phyloP scores from a whole-genome alignment of 2,113 vertebrate species.

The Cyprinodon variegatus region DNA sequence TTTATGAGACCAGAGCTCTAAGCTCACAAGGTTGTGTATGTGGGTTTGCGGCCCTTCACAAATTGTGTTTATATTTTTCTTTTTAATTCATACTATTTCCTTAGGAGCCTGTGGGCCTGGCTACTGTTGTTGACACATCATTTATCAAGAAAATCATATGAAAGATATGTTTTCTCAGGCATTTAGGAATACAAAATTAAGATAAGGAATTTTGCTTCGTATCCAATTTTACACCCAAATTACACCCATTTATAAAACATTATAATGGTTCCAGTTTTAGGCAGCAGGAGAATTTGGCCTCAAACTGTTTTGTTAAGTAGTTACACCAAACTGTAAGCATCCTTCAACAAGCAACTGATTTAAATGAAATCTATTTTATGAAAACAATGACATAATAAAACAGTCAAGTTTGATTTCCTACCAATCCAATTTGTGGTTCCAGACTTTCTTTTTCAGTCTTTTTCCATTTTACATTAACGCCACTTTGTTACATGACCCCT shows the following conservation, averaged over 20 bases:
- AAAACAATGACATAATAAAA: neutral
- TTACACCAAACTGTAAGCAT: neutral
- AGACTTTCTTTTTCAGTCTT: neutral
- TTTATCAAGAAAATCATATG: constrained; percentile 14
- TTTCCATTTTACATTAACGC: neutral
- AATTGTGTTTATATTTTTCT: neutral
- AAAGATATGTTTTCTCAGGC: neutral
- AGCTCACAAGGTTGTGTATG: neutral
- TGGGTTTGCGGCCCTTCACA: neutral
- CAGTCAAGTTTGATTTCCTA: neutral
- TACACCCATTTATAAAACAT: constrained; percentile 11
- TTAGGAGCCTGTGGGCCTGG: neutral
- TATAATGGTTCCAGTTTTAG: constrained; percentile 17
- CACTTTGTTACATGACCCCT: neutral
- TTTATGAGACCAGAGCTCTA: constrained; percentile 27
- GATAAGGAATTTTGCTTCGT: constrained; percentile 9
- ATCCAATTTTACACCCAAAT: constrained; percentile 4
- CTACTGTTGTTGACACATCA: constrained; percentile 11
- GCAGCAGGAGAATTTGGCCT: neutral
- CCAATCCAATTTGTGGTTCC: neutral
- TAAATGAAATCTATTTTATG: constrained; percentile 14
- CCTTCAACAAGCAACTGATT: neutral
- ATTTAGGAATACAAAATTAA: constrained; percentile 19
- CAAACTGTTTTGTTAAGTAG: constrained; percentile 7
- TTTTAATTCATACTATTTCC: neutral